Evolutionary conservation across 2,113 vertebrate genomes (phyloP), one percentile per base, ranked within the genome.

Genomic region (Amphiprion ocellaris): DNA sequence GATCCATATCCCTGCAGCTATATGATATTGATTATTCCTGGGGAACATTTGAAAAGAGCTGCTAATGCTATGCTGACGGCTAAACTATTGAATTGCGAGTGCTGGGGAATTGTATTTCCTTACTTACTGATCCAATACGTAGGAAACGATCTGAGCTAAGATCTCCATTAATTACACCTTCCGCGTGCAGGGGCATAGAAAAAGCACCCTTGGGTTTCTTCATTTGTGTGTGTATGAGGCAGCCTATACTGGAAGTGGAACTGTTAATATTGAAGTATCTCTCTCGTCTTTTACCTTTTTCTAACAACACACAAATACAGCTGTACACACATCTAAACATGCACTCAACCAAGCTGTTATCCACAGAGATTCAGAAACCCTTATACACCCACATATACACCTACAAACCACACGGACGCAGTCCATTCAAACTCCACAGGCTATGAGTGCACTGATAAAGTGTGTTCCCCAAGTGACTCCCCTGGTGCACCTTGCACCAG

Each of bases 401-500:
- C 53, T 37, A 41, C 53, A 46, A 21, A 33, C 21, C 12, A 62
- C 41, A 49, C 39, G 53, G 75, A 56, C 54, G 61, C 47, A 69
- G 44, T 50, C 63, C 60, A 67, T 75, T 77, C 26, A 78, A 54
- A 58, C 30, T 75, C 86, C 86, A 53, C 41, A 39, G 84, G 84
- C 84, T 55, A 75, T 17, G 55, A 73, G 54, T 56, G 83, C 71
- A 58, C 68, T 55, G 82, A 90, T 87, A 85, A 81, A 85, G 70
- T 70, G 70, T 47, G 30, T 72, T 82, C 69, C 74, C 66, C 11
- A 12, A 85, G 77, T 73, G 82, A 53, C 63, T 85, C 70, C 64
- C 19, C 74, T 26, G 41, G 72, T 84, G 87, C 85, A 89, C 81
- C 86, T 83, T n/a, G 73, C 53, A 44, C 76, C 77, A 58, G 79